These are phyloP conservation scores for Stegostoma tigrinum DNA, from an alignment of 2,113 vertebrate genomes.

Conservation along the genomic window DNA sequence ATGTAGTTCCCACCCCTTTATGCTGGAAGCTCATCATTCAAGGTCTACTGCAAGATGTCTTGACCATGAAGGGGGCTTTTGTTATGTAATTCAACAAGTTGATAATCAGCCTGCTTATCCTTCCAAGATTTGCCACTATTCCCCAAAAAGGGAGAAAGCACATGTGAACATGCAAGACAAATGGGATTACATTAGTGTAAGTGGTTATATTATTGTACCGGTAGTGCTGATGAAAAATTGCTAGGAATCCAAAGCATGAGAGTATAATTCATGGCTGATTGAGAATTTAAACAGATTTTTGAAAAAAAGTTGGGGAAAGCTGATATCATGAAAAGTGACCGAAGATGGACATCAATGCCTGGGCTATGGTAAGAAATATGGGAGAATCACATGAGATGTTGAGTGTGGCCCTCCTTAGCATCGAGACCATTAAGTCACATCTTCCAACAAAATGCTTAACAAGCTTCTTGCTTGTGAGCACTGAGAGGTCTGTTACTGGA, in stretches of 20 bases:
- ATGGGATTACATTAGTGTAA: neutral
- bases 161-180: too few relatives aligned
- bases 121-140: neutral
- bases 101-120: neutral
- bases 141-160: neutral
- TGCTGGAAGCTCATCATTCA: neutral
- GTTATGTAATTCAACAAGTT: neutral
- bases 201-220: neutral
- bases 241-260: neutral
- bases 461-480: too few relatives aligned
- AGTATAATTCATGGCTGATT: neutral
- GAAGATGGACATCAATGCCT: neutral
- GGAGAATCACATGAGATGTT: too few relatives aligned
- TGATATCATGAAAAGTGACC: neutral
- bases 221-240: neutral
- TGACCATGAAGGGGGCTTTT: neutral
- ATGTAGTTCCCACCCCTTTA: neutral
- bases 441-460: too few relatives aligned
- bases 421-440: too few relatives aligned
- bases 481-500: too few relatives aligned
- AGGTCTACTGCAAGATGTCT: neutral
- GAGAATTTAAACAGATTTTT: neutral
- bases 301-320: neutral
- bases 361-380: too few relatives aligned
- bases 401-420: too few relatives aligned